Evolutionary conservation across 2,113 vertebrate genomes (phyloP).

Genomic region (Beaufortia kweichowensis): DNA sequence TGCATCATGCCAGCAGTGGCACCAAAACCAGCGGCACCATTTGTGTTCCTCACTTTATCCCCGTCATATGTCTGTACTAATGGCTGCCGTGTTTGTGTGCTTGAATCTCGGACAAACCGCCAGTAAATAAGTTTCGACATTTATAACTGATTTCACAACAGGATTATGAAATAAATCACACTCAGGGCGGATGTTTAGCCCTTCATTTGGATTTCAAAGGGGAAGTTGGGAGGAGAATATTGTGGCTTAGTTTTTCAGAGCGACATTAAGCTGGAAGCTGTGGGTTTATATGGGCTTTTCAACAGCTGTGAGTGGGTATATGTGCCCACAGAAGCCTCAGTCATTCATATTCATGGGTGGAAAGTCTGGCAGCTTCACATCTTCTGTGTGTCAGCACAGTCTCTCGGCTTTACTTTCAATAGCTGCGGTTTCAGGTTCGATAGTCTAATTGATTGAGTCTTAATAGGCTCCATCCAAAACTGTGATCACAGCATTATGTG

Average conservation of each 20-base stretch:
- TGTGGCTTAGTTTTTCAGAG: background rate
- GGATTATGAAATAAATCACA: background rate
- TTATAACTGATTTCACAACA: conserved; percentile 20
- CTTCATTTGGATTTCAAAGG: background rate
- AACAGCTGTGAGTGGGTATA: background rate
- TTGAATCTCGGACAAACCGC: conserved; percentile 9
- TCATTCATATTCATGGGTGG: background rate
- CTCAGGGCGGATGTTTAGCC: background rate
- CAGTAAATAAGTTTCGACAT: conserved; percentile 1
- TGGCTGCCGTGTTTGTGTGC: background rate
- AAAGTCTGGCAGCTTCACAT: background rate
- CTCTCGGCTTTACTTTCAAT: background rate
- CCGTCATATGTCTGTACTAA: conserved; percentile 11
- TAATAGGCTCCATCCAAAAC: no score
- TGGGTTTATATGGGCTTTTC: conserved; percentile 2
- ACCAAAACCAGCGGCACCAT: no score
- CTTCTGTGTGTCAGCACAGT: background rate
- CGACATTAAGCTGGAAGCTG: background rate
- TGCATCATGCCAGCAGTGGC: no score
- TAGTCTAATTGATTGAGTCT: background rate
- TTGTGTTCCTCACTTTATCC: background rate
- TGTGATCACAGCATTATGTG: no score
- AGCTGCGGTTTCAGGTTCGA: background rate
- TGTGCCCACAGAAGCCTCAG: background rate
- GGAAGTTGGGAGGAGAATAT: background rate